Base-by-base conservation (phyloP, 2,797 vertebrate genomes). In the Helarctos malayanus region DNA sequence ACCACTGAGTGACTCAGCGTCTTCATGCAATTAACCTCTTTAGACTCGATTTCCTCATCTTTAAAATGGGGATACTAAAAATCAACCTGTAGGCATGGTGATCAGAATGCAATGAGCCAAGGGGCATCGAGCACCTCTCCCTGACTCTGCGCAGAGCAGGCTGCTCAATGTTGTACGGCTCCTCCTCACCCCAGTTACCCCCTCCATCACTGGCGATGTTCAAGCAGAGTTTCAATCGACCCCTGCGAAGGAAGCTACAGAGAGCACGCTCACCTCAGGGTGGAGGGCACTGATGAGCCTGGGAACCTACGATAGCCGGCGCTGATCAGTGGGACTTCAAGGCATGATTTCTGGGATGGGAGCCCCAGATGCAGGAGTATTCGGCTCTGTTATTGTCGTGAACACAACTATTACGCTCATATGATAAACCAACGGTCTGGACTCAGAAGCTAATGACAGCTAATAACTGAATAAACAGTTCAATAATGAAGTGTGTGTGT, bases 401-500 rank as follows among this genome's bases (percentile, higher is more conserved):
- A 95, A 38, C 81, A 79, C 25, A 68, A 69, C 52, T 63, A 7
- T 59, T 95, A 38, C 38, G 14, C 35, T 93, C 35, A 76, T 25
- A 32, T 21, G 18, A 63, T 73, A 95, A 47, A 91, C 38, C 49
- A 75, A 94, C 71, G 79, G 65, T 69, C 78, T 79, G 13, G 69
- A 96, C 92, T 92, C 89, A 92, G 76, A 47, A 92, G 75, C n/a
- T 78, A 92, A 94, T 65, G 78, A 78, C 49, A 91, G 94, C 80
- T 63, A 80, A 82, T 88, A 97, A 82, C 65, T 75, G 69, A 93
- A 94, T 71, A 96, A 97, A 88, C 71, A 49, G 45, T 57, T 97
- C 65, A 65, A 80, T 96, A 97, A 79, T 45, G 94, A 94, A 83
- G 84, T 10, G 1, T 1, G 29, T 56, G 38, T 81, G 61, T 86